phyloP scores from a whole-genome alignment of 2,888 invertebrate genomes.

The Acrocera orbiculus region DNA sequence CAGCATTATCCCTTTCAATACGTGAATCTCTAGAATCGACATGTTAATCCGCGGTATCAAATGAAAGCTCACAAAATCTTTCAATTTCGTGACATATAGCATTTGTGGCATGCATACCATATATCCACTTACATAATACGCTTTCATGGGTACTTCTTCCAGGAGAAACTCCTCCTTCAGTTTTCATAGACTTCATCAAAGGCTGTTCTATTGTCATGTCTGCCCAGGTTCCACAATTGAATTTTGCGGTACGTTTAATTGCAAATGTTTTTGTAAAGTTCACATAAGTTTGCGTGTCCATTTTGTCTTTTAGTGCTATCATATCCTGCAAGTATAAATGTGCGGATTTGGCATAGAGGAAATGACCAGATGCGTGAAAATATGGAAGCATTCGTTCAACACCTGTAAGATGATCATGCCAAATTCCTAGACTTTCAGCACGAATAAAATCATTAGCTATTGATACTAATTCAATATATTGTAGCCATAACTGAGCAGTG shows the following conservation, averaged over 20 bases:
- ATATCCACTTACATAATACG: constrained; percentile 18
- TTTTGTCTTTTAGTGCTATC: constrained; percentile 17
- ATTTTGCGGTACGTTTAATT: constrained; percentile 17
- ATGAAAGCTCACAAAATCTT: constrained; percentile 11
- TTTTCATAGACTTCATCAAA: constrained; percentile 7
- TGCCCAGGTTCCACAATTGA: constrained; percentile 10
- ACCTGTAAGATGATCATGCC: constrained; percentile 18
- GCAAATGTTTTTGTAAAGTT: constrained; percentile 15
- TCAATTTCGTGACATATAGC: constrained; percentile 18
- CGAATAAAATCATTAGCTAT: constrained; percentile 17
- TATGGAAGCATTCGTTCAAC: constrained; percentile 20
- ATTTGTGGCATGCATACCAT: constrained; percentile 17
- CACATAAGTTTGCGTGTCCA: constrained; percentile 8
- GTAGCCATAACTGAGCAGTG: constrained; percentile 19
- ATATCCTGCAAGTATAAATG: constrained; percentile 17
- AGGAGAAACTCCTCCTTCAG: constrained; percentile 1
- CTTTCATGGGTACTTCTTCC: constrained; percentile 14
- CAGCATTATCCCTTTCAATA: constrained; percentile 16
- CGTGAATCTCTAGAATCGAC: constrained; percentile 21
- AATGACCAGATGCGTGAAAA: constrained; percentile 22
- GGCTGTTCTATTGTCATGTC: constrained; percentile 4
- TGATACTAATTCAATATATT: constrained; percentile 21
- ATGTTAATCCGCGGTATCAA: constrained; percentile 19
- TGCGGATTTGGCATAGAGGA: constrained; percentile 19
- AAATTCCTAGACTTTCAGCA: constrained; percentile 17